Percentiles rank a stretch among this genome's conserved stretches.
These are phyloP conservation scores for Cervus canadensis DNA, from an alignment of 2,113 vertebrate species.

Conservation along the genomic window DNA sequence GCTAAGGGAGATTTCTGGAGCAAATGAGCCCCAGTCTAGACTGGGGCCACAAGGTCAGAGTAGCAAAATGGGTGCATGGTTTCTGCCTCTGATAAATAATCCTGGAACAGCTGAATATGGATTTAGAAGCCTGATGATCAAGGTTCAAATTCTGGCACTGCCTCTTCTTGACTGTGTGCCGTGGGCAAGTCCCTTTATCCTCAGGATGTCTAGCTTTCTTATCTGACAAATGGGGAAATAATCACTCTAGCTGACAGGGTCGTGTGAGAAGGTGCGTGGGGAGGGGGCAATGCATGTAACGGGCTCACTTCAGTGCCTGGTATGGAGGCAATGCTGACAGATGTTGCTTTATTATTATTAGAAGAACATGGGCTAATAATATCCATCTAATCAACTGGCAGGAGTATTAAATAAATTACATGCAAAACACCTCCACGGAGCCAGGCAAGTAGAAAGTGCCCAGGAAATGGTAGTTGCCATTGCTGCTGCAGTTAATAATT, in stretches of 20 bases:
- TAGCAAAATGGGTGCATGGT: not conserved
- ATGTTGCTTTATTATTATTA: not conserved
- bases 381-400: not conserved
- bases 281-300: fast-evolving
- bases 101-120: not conserved
- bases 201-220: not conserved
- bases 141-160: not conserved
- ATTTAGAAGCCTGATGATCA: not conserved
- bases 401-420: not conserved
- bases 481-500: not conserved
- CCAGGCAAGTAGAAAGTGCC: not conserved
- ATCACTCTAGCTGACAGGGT: not conserved
- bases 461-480: not conserved
- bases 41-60: not conserved
- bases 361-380: not conserved
- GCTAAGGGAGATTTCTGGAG: not conserved
- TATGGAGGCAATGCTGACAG: not conserved
- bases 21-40: not conserved
- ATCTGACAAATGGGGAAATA: not conserved
- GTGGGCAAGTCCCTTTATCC: not conserved
- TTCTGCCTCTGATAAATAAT: not conserved
- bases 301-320: not conserved
- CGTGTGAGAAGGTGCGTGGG: not conserved
- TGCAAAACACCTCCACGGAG: not conserved
- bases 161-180: not conserved